Evolutionary conservation across 1,140 invertebrate genomes (phyloP), one percentile per base, ranked within the genome.

Genomic region (Telenomus remus): DNA sequence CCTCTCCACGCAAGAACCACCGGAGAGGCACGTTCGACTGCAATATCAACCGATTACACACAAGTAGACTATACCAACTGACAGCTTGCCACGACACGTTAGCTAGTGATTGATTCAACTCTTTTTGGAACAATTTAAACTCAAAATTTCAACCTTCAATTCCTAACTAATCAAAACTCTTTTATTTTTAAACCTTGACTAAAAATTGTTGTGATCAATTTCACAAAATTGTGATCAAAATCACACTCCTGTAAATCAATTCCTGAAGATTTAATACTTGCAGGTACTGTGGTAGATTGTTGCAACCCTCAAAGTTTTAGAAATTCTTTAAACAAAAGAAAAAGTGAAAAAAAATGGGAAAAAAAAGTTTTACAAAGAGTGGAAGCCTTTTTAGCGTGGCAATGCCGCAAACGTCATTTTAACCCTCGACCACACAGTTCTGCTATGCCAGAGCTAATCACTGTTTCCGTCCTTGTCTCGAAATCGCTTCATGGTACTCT

Each of bases 41-140:
- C 37, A 61, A 70, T 70, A 70, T 70, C 50, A 70, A 54, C 46
- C 57, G 46, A 70, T 70, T 63, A 55, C 35, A 44, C 50, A 33
- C 51, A 70, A 63, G 57, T 63, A 57, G 51, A 27, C 51, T 34
- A 55, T 70, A 70, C 19, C 6, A 70, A 43, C 57, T 8, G 51
- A 61, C 56, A 61, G 56, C 11, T 16, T 48, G 50, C 35, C 49
- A 35, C 33, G 42, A 61, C 27, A 37, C 46, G 61, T 49, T 48
- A 44, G 43, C 46, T 16, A 43, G 56, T 43, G 19, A 27, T 27
- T 27, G 19, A 27, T 27, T 27, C 19, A 27, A 27, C 1, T 3
- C 19, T 27, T 27, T 27, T 27, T n/a, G n/a, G 6, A 27, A 27
- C 19, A 27, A 27, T 27, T 6, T 27, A 1, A 27, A 27, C n/a